These are phyloP conservation scores for Percopsis transmontana DNA, from an alignment of 2,113 vertebrate species.

Conservation along the genomic window DNA sequence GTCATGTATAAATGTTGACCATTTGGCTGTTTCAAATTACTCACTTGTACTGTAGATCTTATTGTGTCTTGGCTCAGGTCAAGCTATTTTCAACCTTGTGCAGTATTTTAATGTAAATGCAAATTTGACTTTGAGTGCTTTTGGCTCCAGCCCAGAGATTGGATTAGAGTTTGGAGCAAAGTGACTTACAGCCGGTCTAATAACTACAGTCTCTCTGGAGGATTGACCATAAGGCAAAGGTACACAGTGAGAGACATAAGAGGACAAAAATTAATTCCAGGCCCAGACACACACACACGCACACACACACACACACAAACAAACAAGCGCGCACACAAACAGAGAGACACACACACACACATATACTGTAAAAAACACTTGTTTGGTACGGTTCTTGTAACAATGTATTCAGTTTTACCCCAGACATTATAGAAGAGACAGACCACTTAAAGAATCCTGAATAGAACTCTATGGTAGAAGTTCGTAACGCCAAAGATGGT, in stretches of 20 bases:
- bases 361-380: not conserved
- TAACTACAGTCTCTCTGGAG: constrained; percentile 37
- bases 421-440: too few species aligned
- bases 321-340: constrained; percentile 9
- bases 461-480: too few species aligned
- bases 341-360: constrained; percentile 8
- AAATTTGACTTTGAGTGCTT: constrained; percentile 39
- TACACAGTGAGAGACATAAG: constrained; percentile 23
- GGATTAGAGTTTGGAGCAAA: constrained; percentile 52
- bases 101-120: not conserved
- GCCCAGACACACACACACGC: constrained; percentile 3
- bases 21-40: constrained; percentile 9
- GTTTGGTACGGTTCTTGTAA: too few species aligned
- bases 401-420: too few species aligned
- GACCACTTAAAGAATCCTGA: too few species aligned
- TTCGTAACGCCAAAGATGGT: too few species aligned
- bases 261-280: constrained; percentile 42
- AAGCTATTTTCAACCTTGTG: constrained; percentile 1
- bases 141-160: constrained; percentile 41
- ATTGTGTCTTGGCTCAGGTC: not conserved
- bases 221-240: not conserved
- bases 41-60: not conserved
- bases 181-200: constrained; percentile 51
- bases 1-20: too few species aligned
- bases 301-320: constrained; percentile 6